phyloP scores from a whole-genome alignment of 2,888 invertebrate species.

The Gymnosoma rotundatum region DNA sequence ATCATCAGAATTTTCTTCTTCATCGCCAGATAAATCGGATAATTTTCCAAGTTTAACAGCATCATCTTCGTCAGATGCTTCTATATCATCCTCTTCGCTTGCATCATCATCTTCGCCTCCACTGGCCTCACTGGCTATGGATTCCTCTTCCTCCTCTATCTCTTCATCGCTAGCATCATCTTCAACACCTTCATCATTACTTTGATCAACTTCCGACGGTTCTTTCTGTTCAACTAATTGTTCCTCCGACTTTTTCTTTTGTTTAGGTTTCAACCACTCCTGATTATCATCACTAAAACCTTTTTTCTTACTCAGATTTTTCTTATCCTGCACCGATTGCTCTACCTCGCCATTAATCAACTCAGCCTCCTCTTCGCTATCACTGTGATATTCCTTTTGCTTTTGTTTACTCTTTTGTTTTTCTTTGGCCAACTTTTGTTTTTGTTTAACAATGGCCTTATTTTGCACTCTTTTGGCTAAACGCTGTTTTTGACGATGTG shows the following conservation, averaged over 20 bases:
- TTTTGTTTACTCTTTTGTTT: conserved; percentile 64
- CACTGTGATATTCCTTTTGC: conserved; percentile 77
- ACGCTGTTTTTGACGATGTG: conserved; percentile 88
- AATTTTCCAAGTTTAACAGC: conserved; percentile 77
- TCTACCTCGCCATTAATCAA: conserved; percentile 73
- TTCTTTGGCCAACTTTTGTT: conserved; percentile 71
- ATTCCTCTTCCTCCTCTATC: conserved; percentile 74
- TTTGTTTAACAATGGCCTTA: conserved; percentile 80
- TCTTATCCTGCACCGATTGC: conserved; percentile 61
- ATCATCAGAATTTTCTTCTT: conserved; percentile 81
- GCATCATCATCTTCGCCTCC: conserved; percentile 70
- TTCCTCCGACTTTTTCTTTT: conserved; percentile 74
- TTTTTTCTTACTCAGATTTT: conserved; percentile 71
- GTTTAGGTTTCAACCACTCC: conserved; percentile 87
- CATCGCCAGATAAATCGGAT: conserved; percentile 77
- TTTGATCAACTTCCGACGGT: conserved; percentile 71
- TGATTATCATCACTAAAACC: conserved; percentile 89
- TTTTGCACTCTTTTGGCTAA: conserved; percentile 85
- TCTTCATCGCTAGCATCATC: conserved; percentile 71
- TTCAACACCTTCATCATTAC: conserved; percentile 73
- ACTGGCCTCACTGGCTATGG: conserved; percentile 76
- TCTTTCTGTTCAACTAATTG: conserved; percentile 74
- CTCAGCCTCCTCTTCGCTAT: conserved; percentile 76
- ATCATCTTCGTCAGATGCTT: conserved; percentile 71
- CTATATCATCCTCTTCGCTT: conserved; percentile 64